Evolutionary conservation across 2,888 invertebrate genomes (phyloP).

Genomic region (Unio delphinus): DNA sequence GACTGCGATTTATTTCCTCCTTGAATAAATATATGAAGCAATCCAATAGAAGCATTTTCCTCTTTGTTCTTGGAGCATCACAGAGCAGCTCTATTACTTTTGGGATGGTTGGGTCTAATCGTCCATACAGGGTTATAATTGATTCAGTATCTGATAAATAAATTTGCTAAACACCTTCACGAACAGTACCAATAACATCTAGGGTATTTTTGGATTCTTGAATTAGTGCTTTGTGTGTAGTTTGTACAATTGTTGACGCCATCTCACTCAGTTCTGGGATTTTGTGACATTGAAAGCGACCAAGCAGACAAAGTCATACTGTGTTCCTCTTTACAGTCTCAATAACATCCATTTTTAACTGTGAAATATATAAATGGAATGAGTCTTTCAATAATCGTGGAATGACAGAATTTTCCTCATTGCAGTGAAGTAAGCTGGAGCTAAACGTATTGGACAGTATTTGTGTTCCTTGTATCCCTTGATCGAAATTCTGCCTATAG

Average conservation of each 20-base stretch:
- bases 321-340: slow-evolving; percentile 2
- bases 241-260: slow-evolving; percentile 7
- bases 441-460: background rate
- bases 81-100: too few species aligned
- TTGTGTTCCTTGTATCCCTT: slow-evolving; percentile 17
- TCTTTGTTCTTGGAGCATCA: background rate
- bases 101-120: too few species aligned
- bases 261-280: background rate
- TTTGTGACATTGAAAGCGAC: slow-evolving; percentile 4
- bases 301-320: slow-evolving; percentile 4
- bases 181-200: slow-evolving; percentile 7
- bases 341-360: slow-evolving; percentile 13
- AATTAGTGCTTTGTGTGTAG: slow-evolving; percentile 9
- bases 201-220: slow-evolving; percentile 18
- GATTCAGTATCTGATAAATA: too few species aligned
- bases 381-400: slow-evolving; percentile 11
- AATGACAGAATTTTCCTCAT: slow-evolving; percentile 16
- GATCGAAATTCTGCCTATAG: slow-evolving; percentile 16
- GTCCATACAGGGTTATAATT: too few species aligned
- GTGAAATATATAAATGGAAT: slow-evolving; percentile 10
- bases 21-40: slow-evolving; percentile 13
- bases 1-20: slow-evolving; percentile 6
- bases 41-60: slow-evolving; percentile 8
- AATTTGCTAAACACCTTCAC: background rate
- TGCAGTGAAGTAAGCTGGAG: slow-evolving; percentile 12